Evolutionary conservation across 2,888 invertebrate species (phyloP), one percentile per base, ranked within the genome.

Genomic region (Dasysyrphus albostriatus): DNA sequence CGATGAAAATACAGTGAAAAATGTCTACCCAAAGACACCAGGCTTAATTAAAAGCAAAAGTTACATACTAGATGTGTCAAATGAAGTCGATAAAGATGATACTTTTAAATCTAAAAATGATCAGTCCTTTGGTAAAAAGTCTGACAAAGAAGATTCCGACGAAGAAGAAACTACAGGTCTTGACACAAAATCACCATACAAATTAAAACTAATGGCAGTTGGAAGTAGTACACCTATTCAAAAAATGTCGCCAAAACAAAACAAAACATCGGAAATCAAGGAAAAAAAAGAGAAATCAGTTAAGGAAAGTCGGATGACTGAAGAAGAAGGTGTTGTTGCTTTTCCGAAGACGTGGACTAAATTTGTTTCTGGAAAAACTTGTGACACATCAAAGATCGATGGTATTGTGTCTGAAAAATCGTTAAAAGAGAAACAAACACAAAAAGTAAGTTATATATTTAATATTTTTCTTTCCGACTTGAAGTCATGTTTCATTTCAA

Each of bases 291-390:
- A 63, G 6, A 9, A 73, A 34, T 69, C 67, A 29, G 10, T 16
- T 5, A 72, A 79, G 10, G 78, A 72, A 14, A 42, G 42, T 19
- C 19, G 39, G 9, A 91, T 91, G 93, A 73, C 95, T 94, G 92
- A 94, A 96, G 3, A 95, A 96, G 90, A 92, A n/a, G 24, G 14
- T 5, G 37, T 6, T 93, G 81, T 93, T 97, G 78, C 92, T 97
- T 89, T 89, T 74, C 87, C 89, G 1, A 89, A 74, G 7, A 89
- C 89, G 0, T 90, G 90, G 90, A 67, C 83, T n/a, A 88, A 83
- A 14, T 84, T 83, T 44, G 88, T 90, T 2, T 89, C 82, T n/a
- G 89, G 87, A 3, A 81, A 63, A 16, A 58, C 54, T n/a, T 12
- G 14, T 16, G 51, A 82, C 0, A 24, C 54, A n/a, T 54, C 24